These are phyloP conservation scores for Onthophagus sagittarius DNA, from an alignment of 2,888 invertebrate species.

Conservation along the genomic window DNA sequence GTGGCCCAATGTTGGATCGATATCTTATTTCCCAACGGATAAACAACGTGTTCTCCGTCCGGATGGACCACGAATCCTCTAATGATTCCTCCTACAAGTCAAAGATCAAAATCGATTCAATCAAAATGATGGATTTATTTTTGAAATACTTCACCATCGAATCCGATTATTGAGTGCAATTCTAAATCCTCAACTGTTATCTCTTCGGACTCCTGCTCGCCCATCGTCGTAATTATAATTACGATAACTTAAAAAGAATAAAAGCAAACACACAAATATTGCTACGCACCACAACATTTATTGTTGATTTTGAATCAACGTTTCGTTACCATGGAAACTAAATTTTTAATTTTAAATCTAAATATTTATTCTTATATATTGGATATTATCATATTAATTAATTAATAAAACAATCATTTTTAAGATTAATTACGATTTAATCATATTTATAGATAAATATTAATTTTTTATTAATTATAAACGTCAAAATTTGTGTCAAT, in stretches of 20 bases:
- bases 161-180: conserved; percentile 71
- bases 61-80: conserved; percentile 70
- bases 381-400: no score
- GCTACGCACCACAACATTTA: background rate
- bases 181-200: conserved; percentile 59
- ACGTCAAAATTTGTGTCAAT: no score
- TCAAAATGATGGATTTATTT: conserved; percentile 9
- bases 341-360: background rate
- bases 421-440: no score
- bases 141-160: conserved; percentile 65
- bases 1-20: conserved; percentile 65
- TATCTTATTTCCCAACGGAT: conserved; percentile 76
- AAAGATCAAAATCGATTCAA: background rate
- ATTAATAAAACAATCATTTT: no score
- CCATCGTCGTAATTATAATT: conserved; percentile 22
- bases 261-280: background rate
- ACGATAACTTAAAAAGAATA: background rate
- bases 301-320: background rate
- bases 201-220: conserved; percentile 35
- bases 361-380: no score
- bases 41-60: conserved; percentile 65
- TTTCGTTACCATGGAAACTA: conserved; percentile 22
- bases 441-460: no score
- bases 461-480: no score
- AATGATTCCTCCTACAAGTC: conserved; percentile 43